These are phyloP conservation scores for Drosophila mimetica DNA, from an alignment of 2,888 invertebrate genomes.

Conservation along the genomic window DNA sequence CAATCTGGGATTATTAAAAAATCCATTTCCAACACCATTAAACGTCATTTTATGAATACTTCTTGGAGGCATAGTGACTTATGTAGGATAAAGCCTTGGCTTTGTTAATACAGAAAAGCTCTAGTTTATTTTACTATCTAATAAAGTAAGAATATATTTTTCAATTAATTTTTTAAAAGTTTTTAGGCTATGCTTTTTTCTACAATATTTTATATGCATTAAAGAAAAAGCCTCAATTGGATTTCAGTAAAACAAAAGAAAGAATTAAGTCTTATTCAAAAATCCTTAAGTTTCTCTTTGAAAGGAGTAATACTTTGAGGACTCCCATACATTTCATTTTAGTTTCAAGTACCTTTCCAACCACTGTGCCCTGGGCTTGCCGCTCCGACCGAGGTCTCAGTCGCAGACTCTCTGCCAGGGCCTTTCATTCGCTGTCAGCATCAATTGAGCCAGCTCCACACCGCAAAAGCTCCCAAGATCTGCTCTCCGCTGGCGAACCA, in stretches of 20 bases:
- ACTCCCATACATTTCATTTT: no score
- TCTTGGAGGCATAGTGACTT: background rate
- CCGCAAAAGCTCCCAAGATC: constrained; percentile 28
- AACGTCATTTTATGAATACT: constrained; percentile 12
- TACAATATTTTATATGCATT: no score
- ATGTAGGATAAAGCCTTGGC: background rate
- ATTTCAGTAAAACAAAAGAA: no score
- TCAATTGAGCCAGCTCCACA: constrained; percentile 70
- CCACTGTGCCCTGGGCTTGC: constrained; percentile 28
- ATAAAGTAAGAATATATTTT: background rate
- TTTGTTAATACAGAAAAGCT: background rate
- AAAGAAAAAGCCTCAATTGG: no score
- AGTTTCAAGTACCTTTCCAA: background rate
- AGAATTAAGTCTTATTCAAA: background rate
- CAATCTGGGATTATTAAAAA: constrained; percentile 7
- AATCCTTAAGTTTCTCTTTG: background rate
- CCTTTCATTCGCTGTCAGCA: constrained; percentile 80
- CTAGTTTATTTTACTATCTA: background rate
- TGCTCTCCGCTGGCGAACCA: constrained; percentile 12
- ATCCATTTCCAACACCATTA: constrained; percentile 18
- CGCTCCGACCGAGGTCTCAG: constrained; percentile 32
- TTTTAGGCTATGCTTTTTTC: background rate
- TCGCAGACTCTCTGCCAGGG: constrained; percentile 44
- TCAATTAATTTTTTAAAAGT: background rate
- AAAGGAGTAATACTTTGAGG: no score